Conservation (phyloP, 2,797 vertebrate genomes). For the Onychomys arenicola region DNA sequence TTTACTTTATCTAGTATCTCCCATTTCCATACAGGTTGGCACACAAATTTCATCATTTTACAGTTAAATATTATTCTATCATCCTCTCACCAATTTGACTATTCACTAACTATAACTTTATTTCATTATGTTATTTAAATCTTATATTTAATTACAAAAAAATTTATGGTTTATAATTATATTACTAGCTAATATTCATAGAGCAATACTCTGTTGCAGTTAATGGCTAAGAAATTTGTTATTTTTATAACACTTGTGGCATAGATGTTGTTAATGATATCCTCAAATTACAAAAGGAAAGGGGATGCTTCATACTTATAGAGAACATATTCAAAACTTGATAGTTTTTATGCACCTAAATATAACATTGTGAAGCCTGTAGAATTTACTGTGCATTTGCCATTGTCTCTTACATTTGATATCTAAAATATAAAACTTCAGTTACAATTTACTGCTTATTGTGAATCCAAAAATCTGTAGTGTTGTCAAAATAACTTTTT, state of each 20-base stretch:
- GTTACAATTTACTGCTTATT: neutral
- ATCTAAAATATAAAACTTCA: neutral
- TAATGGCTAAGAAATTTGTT: neutral
- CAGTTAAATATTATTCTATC: neutral
- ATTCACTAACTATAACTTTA: neutral
- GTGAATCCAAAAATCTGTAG: neutral
- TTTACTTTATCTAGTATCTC: neutral
- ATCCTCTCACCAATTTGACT: neutral
- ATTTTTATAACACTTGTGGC: neutral
- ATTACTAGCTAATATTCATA: slow-evolving; percentile 1
- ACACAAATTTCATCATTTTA: neutral
- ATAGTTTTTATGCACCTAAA: neutral
- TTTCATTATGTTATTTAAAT: neutral
- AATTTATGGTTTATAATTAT: neutral
- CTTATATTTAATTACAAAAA: neutral
- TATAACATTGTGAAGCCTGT: neutral
- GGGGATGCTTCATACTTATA: neutral
- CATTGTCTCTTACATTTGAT: neutral
- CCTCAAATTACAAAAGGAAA: neutral
- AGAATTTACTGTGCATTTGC: neutral
- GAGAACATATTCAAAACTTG: neutral
- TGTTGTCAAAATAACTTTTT: slow-evolving; percentile 6
- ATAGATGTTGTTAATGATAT: neutral
- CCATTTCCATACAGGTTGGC: neutral
- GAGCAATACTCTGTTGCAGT: neutral